A percentile compares a stretch with the other conserved stretches of the same genome.
Evolutionary conservation across 2,113 vertebrate genomes (phyloP).

Genomic region (Sebastes schlegelii): DNA sequence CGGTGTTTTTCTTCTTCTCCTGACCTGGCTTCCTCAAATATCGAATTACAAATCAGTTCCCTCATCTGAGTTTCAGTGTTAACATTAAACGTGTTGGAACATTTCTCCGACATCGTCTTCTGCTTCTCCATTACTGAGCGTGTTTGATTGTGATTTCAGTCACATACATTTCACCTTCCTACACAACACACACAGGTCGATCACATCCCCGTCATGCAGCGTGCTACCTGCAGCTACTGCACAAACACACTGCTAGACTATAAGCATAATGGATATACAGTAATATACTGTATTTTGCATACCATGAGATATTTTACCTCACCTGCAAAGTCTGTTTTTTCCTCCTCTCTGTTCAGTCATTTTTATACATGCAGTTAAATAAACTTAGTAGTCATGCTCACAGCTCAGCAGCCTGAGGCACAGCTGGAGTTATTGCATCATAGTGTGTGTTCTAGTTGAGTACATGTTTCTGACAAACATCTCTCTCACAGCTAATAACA

Average conservation of each 20-base stretch:
- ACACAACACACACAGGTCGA: constrained; percentile 17
- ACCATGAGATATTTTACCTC: neutral
- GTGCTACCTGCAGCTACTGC: constrained; percentile 29
- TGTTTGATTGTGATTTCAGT: constrained; percentile 35
- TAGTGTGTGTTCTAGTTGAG: neutral
- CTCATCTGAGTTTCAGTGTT: neutral
- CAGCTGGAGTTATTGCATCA: neutral
- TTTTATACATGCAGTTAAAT: constrained; percentile 17
- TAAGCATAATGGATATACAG: neutral
- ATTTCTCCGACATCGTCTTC: constrained; percentile 17
- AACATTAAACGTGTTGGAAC: neutral
- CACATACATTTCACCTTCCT: constrained; percentile 14
- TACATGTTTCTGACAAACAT: neutral
- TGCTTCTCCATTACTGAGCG: neutral
- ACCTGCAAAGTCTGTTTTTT: neutral
- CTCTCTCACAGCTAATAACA: neutral
- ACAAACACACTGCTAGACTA: constrained; percentile 7
- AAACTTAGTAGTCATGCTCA: constrained; percentile 8
- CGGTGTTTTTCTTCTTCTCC: neutral
- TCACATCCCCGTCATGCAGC: neutral
- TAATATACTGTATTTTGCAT: neutral
- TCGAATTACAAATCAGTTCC: neutral
- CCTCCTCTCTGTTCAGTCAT: neutral
- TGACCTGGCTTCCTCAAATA: neutral
- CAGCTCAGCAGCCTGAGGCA: no score